These are phyloP conservation scores for Coreoperca whiteheadi DNA, from an alignment of 2,113 vertebrate species.

Conservation along the genomic window DNA sequence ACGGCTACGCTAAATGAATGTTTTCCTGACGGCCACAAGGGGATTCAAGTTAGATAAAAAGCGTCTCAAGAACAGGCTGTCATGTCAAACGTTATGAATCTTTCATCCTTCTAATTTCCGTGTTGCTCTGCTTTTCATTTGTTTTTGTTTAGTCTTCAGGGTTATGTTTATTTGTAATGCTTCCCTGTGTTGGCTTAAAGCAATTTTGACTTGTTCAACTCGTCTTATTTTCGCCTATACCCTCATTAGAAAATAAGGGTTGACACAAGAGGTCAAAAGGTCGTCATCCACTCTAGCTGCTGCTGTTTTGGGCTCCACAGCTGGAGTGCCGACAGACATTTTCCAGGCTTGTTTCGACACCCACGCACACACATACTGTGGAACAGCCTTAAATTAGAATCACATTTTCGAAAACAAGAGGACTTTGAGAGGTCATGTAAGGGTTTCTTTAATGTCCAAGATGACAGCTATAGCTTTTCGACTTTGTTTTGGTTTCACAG, in stretches of 20 bases:
- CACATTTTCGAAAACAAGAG: neutral
- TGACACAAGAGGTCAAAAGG: constrained; percentile 1
- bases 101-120: neutral
- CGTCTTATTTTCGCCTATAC: fast-evolving
- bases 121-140: neutral
- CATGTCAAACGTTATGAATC: neutral
- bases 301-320: constrained; percentile 46
- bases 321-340: constrained; percentile 44
- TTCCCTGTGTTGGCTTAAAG: neutral
- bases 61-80: neutral
- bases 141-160: constrained; percentile 9
- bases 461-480: no score
- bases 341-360: constrained; percentile 23
- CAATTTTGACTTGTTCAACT: constrained; percentile 1
- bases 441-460: no score
- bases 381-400: no score
- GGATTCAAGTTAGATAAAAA: neutral
- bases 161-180: neutral
- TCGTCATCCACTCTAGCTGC: constrained; percentile 6
- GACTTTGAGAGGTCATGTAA: no score
- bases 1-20: no score
- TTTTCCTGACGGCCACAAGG: neutral
- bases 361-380: constrained; percentile 5
- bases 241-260: neutral
- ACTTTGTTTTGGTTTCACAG: no score